These are phyloP conservation scores for Vulpes lagopus DNA, from an alignment of 2,113 vertebrate species.

Conservation along the genomic window DNA sequence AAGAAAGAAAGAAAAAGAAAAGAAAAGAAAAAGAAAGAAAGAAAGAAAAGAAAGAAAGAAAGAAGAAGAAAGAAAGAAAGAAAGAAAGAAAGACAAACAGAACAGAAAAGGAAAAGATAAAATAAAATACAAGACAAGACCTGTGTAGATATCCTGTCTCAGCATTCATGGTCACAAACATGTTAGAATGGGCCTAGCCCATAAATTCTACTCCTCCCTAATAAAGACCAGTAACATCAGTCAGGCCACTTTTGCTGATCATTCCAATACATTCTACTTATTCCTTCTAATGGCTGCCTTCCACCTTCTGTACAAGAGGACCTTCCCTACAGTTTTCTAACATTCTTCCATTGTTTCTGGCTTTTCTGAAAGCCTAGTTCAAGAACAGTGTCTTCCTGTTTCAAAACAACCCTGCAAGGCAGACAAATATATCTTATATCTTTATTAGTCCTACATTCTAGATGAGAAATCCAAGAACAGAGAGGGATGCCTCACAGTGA, in stretches of 20 bases:
- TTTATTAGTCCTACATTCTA: slow-evolving; percentile 4
- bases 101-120: not conserved
- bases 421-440: not conserved
- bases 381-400: not conserved
- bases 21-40: too few species aligned
- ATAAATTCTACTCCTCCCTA: not conserved
- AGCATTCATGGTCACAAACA: not conserved
- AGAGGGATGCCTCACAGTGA: not conserved
- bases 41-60: too few species aligned
- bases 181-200: not conserved
- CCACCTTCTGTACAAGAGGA: not conserved
- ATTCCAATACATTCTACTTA: not conserved
- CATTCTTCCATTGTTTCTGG: not conserved
- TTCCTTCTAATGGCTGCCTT: not conserved
- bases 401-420: not conserved
- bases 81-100: not conserved
- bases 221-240: not conserved
- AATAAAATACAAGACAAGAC: not conserved
- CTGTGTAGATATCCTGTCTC: not conserved
- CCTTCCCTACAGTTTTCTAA: not conserved
- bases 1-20: too few species aligned
- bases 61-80: too few species aligned
- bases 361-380: not conserved
- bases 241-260: not conserved
- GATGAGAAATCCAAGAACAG: slow-evolving; percentile 1